Conservation (phyloP, 2,797 vertebrate species). For the Chelonia mydas region DNA sequence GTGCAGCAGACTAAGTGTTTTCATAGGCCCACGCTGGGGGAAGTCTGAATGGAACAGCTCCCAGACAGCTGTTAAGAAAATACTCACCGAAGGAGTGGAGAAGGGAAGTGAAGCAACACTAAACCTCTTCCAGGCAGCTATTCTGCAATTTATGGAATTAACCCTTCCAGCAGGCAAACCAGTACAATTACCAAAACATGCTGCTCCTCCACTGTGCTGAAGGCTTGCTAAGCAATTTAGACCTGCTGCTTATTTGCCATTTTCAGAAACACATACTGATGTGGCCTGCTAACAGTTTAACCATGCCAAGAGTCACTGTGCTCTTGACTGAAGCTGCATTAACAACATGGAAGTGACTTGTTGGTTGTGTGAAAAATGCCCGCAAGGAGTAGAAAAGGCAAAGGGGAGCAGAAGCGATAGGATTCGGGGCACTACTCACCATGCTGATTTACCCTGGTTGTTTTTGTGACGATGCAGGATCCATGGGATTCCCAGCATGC, state of each 20-base stretch:
- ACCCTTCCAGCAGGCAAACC: slow-evolving; percentile 21
- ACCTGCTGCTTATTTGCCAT: fast-evolving
- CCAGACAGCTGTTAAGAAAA: slow-evolving; percentile 67
- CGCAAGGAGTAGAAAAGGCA: not conserved
- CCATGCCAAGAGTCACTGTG: not conserved
- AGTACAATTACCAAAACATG: not conserved
- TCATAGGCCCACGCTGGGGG: slow-evolving; percentile 50
- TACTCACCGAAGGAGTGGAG: slow-evolving; percentile 18
- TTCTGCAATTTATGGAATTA: not conserved
- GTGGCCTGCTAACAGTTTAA: not conserved
- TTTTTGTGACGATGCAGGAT: slow-evolving; percentile 21
- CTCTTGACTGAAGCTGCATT: not conserved
- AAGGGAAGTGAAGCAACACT: slow-evolving; percentile 54
- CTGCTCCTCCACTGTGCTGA: fast-evolving
- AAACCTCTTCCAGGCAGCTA: slow-evolving; percentile 33
- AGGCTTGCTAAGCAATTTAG: not conserved
- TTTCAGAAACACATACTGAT: not conserved
- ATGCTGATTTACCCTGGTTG: not conserved
- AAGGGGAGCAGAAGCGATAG: slow-evolving; percentile 14
- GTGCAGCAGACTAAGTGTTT: slow-evolving; percentile 62
- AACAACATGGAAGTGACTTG: not conserved
- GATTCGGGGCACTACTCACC: not conserved
- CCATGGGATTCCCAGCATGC: not conserved
- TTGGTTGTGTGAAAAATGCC: slow-evolving; percentile 15
- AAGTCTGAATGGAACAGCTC: slow-evolving; percentile 64